Evolutionary conservation across 1,140 invertebrate species (phyloP).

Genomic region (Antheraea mylitta): DNA sequence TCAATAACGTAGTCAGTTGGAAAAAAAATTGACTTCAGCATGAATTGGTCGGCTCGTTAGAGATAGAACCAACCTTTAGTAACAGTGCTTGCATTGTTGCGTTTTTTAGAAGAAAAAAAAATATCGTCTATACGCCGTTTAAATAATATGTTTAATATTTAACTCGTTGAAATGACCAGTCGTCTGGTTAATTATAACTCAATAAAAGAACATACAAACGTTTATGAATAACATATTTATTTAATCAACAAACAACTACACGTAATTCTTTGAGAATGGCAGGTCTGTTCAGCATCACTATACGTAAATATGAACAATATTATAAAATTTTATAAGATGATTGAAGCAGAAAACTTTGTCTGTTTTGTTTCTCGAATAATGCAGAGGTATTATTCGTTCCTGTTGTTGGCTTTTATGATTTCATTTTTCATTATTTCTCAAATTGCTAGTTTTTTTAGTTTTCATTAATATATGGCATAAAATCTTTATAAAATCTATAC

Average conservation of each 20-base stretch:
- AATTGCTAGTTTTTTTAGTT: too few relatives aligned
- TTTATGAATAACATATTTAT: slow-evolving; percentile 4
- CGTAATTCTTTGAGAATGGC: not conserved
- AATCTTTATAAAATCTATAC: too few relatives aligned
- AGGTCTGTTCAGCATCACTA: not conserved
- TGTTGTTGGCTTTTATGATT: not conserved
- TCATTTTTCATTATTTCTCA: too few relatives aligned
- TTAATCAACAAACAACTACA: not conserved
- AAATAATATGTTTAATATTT: not conserved
- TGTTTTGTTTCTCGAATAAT: not conserved
- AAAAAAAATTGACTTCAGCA: too few relatives aligned
- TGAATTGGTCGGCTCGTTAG: too few relatives aligned
- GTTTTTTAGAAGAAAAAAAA: too few relatives aligned
- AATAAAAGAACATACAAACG: not conserved
- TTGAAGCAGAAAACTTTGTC: not conserved
- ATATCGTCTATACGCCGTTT: not conserved
- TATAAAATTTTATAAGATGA: not conserved
- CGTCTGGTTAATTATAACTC: not conserved
- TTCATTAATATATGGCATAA: too few relatives aligned
- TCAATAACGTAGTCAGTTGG: too few relatives aligned
- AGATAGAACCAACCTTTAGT: too few relatives aligned
- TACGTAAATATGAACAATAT: not conserved
- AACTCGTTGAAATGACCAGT: not conserved
- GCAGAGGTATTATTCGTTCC: not conserved
- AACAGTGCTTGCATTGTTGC: too few relatives aligned